phyloP scores from a whole-genome alignment of 2,888 invertebrate genomes.

The Mesodorylaimus sp. region DNA sequence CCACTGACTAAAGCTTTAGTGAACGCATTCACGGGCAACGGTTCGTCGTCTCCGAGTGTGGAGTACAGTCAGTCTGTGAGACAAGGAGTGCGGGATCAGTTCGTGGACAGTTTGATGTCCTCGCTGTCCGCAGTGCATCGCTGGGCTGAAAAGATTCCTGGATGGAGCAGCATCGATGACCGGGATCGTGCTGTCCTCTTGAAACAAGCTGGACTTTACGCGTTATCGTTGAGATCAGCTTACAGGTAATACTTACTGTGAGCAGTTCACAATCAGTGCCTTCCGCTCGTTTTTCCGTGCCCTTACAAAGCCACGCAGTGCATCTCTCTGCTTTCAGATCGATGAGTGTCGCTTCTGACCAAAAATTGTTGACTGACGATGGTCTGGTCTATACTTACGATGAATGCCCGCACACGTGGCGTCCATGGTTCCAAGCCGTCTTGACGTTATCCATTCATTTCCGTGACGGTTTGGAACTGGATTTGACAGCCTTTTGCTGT shows the following conservation, averaged over 20 bases:
- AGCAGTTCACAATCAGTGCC: too few species aligned
- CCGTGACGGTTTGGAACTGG: background rate
- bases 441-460: background rate
- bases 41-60: background rate
- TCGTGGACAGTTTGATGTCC: background rate
- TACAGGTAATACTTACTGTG: conserved; percentile 47
- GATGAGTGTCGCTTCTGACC: background rate
- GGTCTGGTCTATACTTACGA: background rate
- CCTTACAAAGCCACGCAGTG: too few species aligned
- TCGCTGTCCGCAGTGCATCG: conserved; percentile 53
- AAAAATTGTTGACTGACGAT: background rate
- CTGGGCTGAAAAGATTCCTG: conserved; percentile 87
- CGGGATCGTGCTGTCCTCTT: conserved; percentile 76
- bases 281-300: too few species aligned
- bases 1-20: background rate
- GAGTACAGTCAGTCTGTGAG: background rate
- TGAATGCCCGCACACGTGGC: background rate
- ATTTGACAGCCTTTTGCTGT: background rate
- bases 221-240: conserved; percentile 76
- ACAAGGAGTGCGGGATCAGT: background rate
- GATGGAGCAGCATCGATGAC: conserved; percentile 57
- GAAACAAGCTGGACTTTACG: conserved; percentile 76
- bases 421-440: background rate
- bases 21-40: background rate
- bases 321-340: too few species aligned